Conservation (phyloP, 2,113 vertebrate species). For the Tamias sibiricus region DNA sequence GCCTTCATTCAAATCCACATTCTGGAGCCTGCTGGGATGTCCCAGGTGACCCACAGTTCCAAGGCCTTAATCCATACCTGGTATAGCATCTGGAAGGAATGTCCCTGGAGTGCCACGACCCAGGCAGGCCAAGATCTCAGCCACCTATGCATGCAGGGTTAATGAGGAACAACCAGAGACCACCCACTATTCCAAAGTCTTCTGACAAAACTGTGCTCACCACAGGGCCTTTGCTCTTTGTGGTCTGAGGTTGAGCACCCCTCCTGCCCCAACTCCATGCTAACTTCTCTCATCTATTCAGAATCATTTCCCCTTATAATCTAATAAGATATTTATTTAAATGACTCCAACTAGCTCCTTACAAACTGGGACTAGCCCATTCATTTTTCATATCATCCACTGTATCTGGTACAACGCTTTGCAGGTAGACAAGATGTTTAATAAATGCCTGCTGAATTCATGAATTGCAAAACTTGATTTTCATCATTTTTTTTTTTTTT, state of each 20-base stretch:
- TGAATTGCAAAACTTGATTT: constrained; percentile 3
- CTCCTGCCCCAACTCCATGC: background rate
- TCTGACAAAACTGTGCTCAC: background rate
- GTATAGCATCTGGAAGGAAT: background rate
- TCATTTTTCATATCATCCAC: background rate
- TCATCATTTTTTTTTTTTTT: constrained; percentile 39
- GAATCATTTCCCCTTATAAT: background rate
- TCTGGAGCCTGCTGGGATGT: background rate
- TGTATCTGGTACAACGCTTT: background rate
- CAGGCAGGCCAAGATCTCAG: background rate
- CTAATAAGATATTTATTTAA: background rate
- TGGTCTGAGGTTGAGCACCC: background rate
- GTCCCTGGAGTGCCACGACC: background rate
- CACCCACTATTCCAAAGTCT: background rate
- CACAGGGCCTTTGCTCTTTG: background rate
- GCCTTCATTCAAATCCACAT: background rate
- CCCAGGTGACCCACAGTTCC: background rate
- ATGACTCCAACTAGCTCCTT: background rate
- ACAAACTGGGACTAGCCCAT: background rate
- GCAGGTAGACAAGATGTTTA: background rate
- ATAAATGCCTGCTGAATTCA: background rate
- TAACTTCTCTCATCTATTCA: background rate
- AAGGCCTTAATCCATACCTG: background rate
- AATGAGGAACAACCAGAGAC: background rate
- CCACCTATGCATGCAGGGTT: too few species aligned